phyloP scores from a whole-genome alignment of 2,797 vertebrate species.

The Alosa sapidissima region DNA sequence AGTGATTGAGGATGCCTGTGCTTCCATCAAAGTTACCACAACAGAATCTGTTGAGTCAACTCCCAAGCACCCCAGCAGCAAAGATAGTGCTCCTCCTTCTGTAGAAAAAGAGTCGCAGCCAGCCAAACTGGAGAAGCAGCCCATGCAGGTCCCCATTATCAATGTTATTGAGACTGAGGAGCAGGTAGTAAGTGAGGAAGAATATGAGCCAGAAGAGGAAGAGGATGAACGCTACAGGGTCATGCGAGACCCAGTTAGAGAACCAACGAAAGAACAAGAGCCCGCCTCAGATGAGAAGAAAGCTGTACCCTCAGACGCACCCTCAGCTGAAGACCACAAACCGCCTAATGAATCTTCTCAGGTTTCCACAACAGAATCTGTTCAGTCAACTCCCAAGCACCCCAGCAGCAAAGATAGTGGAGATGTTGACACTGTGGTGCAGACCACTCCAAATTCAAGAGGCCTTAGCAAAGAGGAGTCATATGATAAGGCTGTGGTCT shows the following conservation, averaged over 20 bases:
- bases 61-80: constrained; percentile 56
- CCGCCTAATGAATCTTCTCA: constrained; percentile 64
- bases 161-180: constrained; percentile 81
- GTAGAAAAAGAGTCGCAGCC: constrained; percentile 51
- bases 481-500: constrained; percentile 27
- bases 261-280: constrained; percentile 39
- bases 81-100: constrained; percentile 41
- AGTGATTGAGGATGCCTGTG: constrained; percentile 78
- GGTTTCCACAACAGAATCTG: constrained; percentile 67
- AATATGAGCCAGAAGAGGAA: constrained; percentile 67
- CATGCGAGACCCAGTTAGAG: constrained; percentile 54
- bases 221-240: constrained; percentile 59
- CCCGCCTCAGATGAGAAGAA: constrained; percentile 44
- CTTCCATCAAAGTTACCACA: constrained; percentile 46
- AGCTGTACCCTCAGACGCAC: constrained; percentile 41
- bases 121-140: constrained; percentile 60
- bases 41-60: constrained; percentile 63
- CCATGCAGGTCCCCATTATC: constrained; percentile 77
- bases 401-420: constrained; percentile 41
- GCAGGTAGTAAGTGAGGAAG: constrained; percentile 71
- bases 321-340: constrained; percentile 60
- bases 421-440: constrained; percentile 38
- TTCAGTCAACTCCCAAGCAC: constrained; percentile 61
- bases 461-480: constrained; percentile 39
- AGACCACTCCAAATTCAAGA: constrained; percentile 21